These are phyloP conservation scores for Cynopterus brachyotis DNA, from an alignment of 2,113 vertebrate genomes.

Conservation along the genomic window DNA sequence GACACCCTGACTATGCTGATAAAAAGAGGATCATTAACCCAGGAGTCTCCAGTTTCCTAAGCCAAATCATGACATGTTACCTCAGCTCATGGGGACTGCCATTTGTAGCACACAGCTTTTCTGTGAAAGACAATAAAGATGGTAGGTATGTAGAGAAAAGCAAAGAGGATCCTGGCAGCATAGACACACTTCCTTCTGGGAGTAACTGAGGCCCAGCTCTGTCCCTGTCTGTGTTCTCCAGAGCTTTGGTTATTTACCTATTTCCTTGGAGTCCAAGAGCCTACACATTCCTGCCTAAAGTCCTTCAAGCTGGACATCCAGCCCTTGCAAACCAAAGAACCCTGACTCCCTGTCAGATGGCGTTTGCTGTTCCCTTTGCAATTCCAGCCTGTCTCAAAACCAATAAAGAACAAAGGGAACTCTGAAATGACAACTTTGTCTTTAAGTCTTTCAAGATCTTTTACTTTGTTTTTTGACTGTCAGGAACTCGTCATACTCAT, in stretches of 20 bases:
- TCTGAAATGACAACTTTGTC: neutral
- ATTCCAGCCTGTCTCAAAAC: neutral
- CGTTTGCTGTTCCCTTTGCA: neutral
- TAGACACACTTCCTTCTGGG: neutral
- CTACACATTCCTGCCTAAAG: neutral
- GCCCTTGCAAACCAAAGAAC: neutral
- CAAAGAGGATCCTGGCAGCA: neutral
- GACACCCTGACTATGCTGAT: neutral
- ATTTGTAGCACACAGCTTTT: neutral
- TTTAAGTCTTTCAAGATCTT: neutral
- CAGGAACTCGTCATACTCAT: neutral
- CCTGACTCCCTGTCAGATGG: neutral
- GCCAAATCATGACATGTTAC: neutral
- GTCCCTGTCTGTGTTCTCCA: neutral
- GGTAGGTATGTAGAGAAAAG: neutral
- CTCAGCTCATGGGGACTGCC: neutral
- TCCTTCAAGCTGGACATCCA: neutral
- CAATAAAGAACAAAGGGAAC: neutral
- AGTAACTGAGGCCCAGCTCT: neutral
- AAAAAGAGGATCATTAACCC: neutral
- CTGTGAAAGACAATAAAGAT: neutral
- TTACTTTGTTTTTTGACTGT: neutral
- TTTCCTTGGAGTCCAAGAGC: neutral
- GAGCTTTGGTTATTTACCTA: neutral
- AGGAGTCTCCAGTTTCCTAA: neutral